phyloP scores from a whole-genome alignment of 1,140 invertebrate genomes.

The Cyrtorhinus lividipennis region DNA sequence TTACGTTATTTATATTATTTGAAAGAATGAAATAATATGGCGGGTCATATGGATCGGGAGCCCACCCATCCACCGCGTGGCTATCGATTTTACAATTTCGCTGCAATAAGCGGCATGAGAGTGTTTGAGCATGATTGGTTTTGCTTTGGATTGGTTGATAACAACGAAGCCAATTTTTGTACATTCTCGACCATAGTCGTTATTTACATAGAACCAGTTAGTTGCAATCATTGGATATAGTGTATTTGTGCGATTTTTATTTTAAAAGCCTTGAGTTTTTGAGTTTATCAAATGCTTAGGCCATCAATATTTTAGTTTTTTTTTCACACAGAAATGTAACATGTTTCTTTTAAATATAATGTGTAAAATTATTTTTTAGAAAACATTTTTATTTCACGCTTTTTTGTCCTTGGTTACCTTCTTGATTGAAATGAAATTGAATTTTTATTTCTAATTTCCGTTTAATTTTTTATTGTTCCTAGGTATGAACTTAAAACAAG shows the following conservation, averaged over 20 bases:
- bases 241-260: background rate
- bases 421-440: too few species aligned
- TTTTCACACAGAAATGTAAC: slow-evolving; percentile 4
- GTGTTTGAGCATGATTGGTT: slow-evolving; percentile 1
- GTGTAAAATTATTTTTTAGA: slow-evolving; percentile 15
- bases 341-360: slow-evolving; percentile 14
- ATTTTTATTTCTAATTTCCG: too few species aligned
- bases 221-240: background rate
- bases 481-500: too few species aligned
- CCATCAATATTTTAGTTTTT: slow-evolving; percentile 6
- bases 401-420: slow-evolving; percentile 6
- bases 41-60: too few species aligned
- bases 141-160: background rate
- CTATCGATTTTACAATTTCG: too few species aligned
- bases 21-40: too few species aligned
- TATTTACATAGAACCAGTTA: background rate
- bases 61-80: too few species aligned
- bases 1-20: background rate
- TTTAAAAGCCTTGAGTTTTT: background rate
- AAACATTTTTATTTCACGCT: slow-evolving; percentile 1
- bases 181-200: background rate
- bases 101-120: too few species aligned
- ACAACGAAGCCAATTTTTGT: slow-evolving; percentile 13
- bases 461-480: too few species aligned
- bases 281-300: slow-evolving; percentile 1